These are phyloP conservation scores for Empidonax alnorum DNA, from an alignment of 2,113 vertebrate genomes.

Conservation along the genomic window DNA sequence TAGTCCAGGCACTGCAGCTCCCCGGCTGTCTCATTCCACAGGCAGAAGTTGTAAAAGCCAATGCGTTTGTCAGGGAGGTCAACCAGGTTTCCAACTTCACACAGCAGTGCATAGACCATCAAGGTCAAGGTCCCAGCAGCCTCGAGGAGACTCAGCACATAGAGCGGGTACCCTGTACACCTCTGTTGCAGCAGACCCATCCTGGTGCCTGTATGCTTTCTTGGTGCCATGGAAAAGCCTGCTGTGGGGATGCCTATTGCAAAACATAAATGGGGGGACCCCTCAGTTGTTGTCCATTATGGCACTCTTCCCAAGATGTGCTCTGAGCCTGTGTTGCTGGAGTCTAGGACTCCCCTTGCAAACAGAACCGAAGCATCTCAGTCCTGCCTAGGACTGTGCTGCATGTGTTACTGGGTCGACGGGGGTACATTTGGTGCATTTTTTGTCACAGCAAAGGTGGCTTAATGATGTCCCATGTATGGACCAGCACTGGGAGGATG, in stretches of 20 bases:
- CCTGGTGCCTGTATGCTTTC: not conserved
- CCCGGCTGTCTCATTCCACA: slow-evolving; percentile 30
- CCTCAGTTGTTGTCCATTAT: not conserved
- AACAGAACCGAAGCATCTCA: not conserved
- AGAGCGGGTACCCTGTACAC: not conserved
- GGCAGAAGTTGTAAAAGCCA: slow-evolving; percentile 79
- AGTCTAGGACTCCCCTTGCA: not conserved
- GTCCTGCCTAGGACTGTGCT: not conserved
- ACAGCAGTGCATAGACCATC: slow-evolving; percentile 60
- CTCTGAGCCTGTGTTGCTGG: not conserved
- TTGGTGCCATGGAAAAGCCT: not conserved
- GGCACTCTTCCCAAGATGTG: not conserved
- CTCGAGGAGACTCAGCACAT: not conserved
- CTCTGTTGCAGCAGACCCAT: not conserved
- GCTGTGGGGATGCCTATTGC: not conserved
- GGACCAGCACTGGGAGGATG: not conserved
- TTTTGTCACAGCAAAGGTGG: not conserved
- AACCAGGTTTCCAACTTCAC: slow-evolving; percentile 56
- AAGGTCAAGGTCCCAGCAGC: not conserved
- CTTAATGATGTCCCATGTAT: not conserved
- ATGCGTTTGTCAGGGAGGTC: slow-evolving; percentile 58
- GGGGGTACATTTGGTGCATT: not conserved
- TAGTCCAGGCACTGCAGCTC: slow-evolving; percentile 47
- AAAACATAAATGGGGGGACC: not conserved
- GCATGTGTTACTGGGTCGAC: not conserved